Evolutionary conservation across 2,888 invertebrate species (phyloP), one percentile per base, ranked within the genome.

Genomic region (Rhimphoctona megacephalus): DNA sequence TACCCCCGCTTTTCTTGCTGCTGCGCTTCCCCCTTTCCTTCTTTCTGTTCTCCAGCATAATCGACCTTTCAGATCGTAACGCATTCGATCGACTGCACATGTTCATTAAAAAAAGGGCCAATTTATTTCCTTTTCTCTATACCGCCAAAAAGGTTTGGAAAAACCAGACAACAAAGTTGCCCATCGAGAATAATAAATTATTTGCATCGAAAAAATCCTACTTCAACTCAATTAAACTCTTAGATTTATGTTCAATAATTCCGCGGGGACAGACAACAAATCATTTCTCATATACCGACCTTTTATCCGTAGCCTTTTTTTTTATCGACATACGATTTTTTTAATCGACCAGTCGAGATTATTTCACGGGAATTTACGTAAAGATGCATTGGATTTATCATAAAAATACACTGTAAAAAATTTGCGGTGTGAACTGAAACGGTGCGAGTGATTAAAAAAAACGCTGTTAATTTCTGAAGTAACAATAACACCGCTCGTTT

Each of bases 1-100:
- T 86, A 81, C 69, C 77, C 69, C 73, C 74, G 69, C 81, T 78
- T 67, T 77, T 67, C 33, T 54, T 36, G 25, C 49, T 33, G 64
- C 69, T 25, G 69, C 54, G 64, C 43, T 49, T 67, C 17, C 57
- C 84, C 77, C n/a, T 61, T 79, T 64, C 57, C 54, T 77, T 86
- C 52, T 73, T 52, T 72, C 36, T 79, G 67, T 57, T 39, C 67
- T 52, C 67, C 39, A 25, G 30, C 73, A 17, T 33, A 49, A 54
- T 46, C 39, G 46, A 43, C 49, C 22, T 22, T 49, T 54, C 33
- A 46, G 57, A 46, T 81, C 22, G 66, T 69, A 39, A 49, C 36
- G 19, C 57, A 39, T 64, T 30, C 36, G 54, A 54, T 73, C 36
- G 22, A 25, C 25, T 61, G 30, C 43, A 49, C 17, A 49, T 22